These are phyloP conservation scores for Serripes groenlandicus DNA, from an alignment of 2,888 invertebrate genomes.

Conservation along the genomic window DNA sequence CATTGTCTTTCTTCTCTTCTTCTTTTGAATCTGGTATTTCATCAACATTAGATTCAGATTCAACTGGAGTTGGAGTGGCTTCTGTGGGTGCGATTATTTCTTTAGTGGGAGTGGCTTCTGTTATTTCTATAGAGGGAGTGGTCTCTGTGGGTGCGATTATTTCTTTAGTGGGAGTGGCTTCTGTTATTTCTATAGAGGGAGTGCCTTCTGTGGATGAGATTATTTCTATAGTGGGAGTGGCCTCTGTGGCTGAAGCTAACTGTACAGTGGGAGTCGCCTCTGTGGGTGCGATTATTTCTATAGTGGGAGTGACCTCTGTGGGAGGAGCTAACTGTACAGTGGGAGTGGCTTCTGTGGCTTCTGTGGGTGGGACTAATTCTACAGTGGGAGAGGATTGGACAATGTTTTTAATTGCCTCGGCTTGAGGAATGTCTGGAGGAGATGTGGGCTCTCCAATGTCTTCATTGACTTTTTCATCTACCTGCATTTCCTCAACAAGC, in stretches of 20 bases:
- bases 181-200: too few relatives aligned
- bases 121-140: too few relatives aligned
- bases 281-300: not conserved
- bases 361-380: not conserved
- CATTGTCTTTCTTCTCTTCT: not conserved
- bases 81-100: not conserved
- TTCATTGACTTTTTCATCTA: not conserved
- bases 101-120: not conserved
- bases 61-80: not conserved
- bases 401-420: too few relatives aligned
- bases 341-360: not conserved
- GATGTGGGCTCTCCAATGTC: too few relatives aligned
- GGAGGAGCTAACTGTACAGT: not conserved
- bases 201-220: not conserved
- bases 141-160: not conserved
- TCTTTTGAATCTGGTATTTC: not conserved
- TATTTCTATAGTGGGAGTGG: not conserved
- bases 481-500: constrained; percentile 24
- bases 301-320: too few relatives aligned
- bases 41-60: not conserved
- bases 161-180: not conserved
- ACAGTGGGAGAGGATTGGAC: too few relatives aligned
- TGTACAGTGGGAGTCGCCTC: not conserved
- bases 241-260: not conserved
- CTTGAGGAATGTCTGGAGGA: too few relatives aligned